Conservation (phyloP, 2,113 vertebrate genomes). For the Fukomys damarensis region DNA sequence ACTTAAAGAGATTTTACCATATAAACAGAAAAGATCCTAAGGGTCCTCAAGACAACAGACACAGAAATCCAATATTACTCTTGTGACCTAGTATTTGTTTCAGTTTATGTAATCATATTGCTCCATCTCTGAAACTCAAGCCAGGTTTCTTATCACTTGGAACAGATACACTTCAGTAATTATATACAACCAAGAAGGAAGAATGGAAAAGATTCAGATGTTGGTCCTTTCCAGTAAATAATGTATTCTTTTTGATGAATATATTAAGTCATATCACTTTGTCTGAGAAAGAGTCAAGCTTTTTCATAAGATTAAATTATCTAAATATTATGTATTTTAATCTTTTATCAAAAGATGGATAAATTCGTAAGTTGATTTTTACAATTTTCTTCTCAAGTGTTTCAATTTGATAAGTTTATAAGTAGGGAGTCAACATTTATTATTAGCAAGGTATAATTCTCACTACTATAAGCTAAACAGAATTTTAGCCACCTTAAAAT, state of each 20-base stretch:
- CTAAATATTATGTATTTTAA: constrained; percentile 55
- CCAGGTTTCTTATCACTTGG: constrained; percentile 46
- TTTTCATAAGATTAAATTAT: constrained; percentile 66
- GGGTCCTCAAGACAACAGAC: neutral
- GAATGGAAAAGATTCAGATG: constrained; percentile 48
- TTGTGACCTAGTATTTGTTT: constrained; percentile 3
- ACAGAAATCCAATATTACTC: constrained; percentile 10
- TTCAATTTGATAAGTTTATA: constrained; percentile 53
- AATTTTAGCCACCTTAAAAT: constrained; percentile 19
- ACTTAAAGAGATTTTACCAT: constrained; percentile 41
- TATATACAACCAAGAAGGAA: constrained; percentile 45
- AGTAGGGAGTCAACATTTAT: constrained; percentile 25
- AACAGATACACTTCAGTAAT: constrained; percentile 52
- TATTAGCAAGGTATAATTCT: constrained; percentile 32
- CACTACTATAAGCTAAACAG: constrained; percentile 2
- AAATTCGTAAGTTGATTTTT: constrained; percentile 53
- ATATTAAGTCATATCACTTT: constrained; percentile 63
- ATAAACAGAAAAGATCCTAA: constrained; percentile 53
- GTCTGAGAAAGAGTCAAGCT: constrained; percentile 35
- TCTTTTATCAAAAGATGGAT: constrained; percentile 46
- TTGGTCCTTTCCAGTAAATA: constrained; percentile 53
- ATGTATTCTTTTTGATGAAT: constrained; percentile 63
- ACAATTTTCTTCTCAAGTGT: constrained; percentile 42
- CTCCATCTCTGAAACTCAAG: constrained; percentile 12
- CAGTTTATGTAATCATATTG: constrained; percentile 50